Evolutionary conservation across 2,797 vertebrate species (phyloP).

Genomic region (Lagodon rhomboides): DNA sequence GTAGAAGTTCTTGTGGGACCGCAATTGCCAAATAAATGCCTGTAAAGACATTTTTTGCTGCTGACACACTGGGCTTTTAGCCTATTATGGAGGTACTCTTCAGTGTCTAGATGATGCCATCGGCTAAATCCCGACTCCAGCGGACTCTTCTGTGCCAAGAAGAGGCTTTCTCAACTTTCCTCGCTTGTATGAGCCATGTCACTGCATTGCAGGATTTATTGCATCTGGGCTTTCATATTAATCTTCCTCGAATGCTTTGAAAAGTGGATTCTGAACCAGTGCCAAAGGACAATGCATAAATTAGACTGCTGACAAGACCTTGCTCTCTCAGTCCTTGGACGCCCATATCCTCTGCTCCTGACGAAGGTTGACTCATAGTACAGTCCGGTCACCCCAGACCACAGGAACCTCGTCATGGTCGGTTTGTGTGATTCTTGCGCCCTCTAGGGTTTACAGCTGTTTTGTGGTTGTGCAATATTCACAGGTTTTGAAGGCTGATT

Average conservation of each 20-base stretch:
- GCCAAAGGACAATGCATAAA: constrained; percentile 55
- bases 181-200: constrained; percentile 36
- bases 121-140: constrained; percentile 31
- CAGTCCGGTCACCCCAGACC: constrained; percentile 36
- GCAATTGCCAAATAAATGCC: neutral
- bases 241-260: constrained; percentile 48
- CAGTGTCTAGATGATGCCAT: constrained; percentile 29
- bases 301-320: constrained; percentile 53
- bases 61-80: constrained; percentile 10
- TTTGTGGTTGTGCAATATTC: constrained; percentile 55
- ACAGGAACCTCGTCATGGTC: constrained; percentile 20
- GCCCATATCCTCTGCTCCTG: constrained; percentile 30
- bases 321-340: constrained; percentile 46
- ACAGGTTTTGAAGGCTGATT: constrained; percentile 63
- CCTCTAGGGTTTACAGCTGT: constrained; percentile 41
- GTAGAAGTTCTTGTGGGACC: neutral
- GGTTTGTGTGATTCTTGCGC: constrained; percentile 33
- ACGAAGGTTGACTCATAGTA: constrained; percentile 30
- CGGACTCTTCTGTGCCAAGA: constrained; percentile 44
- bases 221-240: constrained; percentile 52
- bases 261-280: constrained; percentile 53
- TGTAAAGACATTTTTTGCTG: constrained; percentile 8
- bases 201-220: constrained; percentile 58
- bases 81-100: neutral
- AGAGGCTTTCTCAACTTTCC: constrained; percentile 29